Conservation (phyloP, 2,888 invertebrate species). For the Lycaena phlaeas region DNA sequence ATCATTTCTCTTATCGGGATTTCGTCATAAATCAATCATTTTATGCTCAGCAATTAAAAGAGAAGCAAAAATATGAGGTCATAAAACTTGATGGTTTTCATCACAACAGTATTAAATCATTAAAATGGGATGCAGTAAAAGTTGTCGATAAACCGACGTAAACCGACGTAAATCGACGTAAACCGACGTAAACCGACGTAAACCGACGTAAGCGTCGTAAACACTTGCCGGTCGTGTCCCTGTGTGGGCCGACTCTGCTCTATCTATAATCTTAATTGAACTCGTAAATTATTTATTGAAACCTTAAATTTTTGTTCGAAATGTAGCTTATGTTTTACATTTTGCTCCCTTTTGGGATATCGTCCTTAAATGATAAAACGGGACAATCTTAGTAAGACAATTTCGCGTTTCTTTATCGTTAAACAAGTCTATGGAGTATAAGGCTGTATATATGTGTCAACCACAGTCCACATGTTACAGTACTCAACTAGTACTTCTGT, state of each 20-base stretch:
- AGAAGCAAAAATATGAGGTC: not conserved
- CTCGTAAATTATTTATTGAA: not conserved
- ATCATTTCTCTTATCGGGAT: too few relatives aligned
- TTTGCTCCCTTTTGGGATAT: too few relatives aligned
- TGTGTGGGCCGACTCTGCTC: not conserved
- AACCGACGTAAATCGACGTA: not conserved
- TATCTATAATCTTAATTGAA: not conserved
- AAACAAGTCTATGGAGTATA: too few relatives aligned
- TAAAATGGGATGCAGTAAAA: not conserved
- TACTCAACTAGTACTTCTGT: too few relatives aligned
- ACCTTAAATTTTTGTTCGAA: not conserved
- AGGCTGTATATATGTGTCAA: too few relatives aligned
- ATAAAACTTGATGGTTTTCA: conserved; percentile 1
- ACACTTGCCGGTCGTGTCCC: not conserved
- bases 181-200: not conserved
- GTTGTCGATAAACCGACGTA: not conserved
- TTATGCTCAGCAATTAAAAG: too few relatives aligned
- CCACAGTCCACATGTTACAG: too few relatives aligned
- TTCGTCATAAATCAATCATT: too few relatives aligned
- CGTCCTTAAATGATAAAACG: too few relatives aligned
- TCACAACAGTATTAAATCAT: conserved; percentile 7
- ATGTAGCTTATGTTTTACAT: not conserved
- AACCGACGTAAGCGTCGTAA: not conserved
- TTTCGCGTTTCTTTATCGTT: too few relatives aligned
- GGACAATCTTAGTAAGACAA: too few relatives aligned